These are phyloP conservation scores for Meandrusa payeni DNA, from an alignment of 2,888 invertebrate genomes.

Conservation along the genomic window DNA sequence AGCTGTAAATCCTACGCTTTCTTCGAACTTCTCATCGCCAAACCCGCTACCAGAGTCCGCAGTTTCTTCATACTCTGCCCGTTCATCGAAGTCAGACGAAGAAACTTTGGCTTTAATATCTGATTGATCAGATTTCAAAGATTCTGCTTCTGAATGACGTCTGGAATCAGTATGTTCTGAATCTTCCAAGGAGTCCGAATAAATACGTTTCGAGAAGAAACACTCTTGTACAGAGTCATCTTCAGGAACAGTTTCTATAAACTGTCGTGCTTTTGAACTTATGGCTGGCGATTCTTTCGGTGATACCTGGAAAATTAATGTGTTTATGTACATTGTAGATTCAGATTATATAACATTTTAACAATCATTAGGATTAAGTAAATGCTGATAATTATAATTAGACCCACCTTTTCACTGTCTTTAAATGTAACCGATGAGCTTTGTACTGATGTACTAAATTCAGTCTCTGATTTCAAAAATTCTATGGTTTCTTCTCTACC, in stretches of 20 bases:
- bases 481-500: constrained; percentile 51
- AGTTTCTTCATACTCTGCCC: constrained; percentile 74
- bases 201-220: constrained; percentile 76
- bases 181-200: constrained; percentile 76
- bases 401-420: constrained; percentile 55
- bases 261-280: constrained; percentile 75
- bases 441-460: constrained; percentile 57
- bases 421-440: constrained; percentile 34
- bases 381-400: background rate
- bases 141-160: constrained; percentile 75
- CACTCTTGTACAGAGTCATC: constrained; percentile 78
- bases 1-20: constrained; percentile 69
- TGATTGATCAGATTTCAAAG: constrained; percentile 75
- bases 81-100: constrained; percentile 74
- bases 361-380: too few relatives aligned
- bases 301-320: constrained; percentile 39
- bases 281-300: constrained; percentile 74
- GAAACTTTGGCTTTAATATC: constrained; percentile 71
- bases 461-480: constrained; percentile 63
- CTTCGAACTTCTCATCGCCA: constrained; percentile 75
- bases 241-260: constrained; percentile 78
- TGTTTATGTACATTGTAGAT: background rate
- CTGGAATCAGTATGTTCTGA: constrained; percentile 75
- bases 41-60: constrained; percentile 74
- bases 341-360: too few relatives aligned